These are phyloP conservation scores for Eledone cirrhosa DNA, from an alignment of 2,888 invertebrate species.

Conservation along the genomic window DNA sequence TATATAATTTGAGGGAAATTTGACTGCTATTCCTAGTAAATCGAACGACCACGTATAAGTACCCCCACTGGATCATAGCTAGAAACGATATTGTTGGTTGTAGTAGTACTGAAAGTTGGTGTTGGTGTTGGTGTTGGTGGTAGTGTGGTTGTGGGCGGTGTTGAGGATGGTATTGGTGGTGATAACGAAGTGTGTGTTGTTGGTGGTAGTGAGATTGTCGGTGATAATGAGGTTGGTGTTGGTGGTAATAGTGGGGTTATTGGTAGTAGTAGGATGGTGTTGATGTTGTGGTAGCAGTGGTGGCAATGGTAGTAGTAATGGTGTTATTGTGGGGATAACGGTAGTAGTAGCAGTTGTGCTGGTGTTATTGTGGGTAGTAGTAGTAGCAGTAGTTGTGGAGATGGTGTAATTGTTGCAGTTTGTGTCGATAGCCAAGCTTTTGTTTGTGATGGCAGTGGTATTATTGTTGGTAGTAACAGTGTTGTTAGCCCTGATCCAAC, in stretches of 20 bases:
- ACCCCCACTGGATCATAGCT: no score
- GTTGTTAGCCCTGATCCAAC: no score
- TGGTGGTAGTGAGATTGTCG: background rate
- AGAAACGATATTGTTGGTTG: background rate
- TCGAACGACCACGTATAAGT: no score
- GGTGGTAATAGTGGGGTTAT: conserved; percentile 12
- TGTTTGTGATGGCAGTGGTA: conserved; percentile 5
- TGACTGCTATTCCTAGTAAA: no score
- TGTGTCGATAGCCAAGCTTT: conserved; percentile 19
- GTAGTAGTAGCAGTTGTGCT: background rate
- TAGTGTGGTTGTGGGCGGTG: no score
- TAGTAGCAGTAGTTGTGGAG: background rate
- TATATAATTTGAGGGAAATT: no score
- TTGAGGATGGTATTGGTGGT: background rate
- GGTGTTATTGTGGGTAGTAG: conserved; percentile 9
- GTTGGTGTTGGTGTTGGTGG: conserved; percentile 13
- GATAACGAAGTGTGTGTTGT: conserved; percentile 1
- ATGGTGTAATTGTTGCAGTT: background rate
- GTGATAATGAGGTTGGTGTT: conserved; percentile 5
- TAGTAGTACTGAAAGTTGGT: no score
- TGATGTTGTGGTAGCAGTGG: no score
- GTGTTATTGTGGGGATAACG: background rate
- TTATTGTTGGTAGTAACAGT: no score
- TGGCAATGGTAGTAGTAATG: conserved; percentile 16
- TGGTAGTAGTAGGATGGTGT: conserved; percentile 2